Conservation (phyloP, 2,113 vertebrate genomes). For the Donacobius atricapilla region DNA sequence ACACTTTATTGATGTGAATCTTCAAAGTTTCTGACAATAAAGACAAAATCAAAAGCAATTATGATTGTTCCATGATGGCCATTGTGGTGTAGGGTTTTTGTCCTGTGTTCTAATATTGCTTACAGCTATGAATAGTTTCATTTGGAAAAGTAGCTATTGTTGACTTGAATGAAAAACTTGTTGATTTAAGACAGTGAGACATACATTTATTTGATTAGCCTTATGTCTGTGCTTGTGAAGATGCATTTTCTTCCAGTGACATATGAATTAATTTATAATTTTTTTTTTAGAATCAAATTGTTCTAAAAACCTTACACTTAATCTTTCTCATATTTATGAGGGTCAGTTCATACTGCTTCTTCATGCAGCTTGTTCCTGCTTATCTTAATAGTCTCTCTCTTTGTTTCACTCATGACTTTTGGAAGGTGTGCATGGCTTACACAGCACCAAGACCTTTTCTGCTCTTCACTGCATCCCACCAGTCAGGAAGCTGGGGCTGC, state of each 20-base stretch:
- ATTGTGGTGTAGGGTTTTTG: neutral
- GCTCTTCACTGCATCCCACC: neutral
- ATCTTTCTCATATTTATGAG: neutral
- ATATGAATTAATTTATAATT: neutral
- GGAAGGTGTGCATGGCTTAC: fast-evolving
- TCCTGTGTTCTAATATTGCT: neutral
- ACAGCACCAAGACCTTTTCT: neutral
- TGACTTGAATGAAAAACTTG: neutral
- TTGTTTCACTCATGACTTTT: neutral
- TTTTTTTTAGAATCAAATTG: neutral
- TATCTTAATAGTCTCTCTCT: neutral
- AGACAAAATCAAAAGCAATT: neutral
- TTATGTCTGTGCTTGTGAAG: neutral
- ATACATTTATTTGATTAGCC: neutral
- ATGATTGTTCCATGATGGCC: neutral
- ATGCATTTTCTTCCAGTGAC: neutral
- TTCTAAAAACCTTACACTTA: neutral
- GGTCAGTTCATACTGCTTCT: neutral
- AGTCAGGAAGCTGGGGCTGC: neutral
- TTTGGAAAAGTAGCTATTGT: neutral
- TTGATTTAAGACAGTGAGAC: neutral
- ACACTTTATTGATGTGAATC: neutral
- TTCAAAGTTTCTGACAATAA: neutral
- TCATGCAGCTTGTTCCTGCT: neutral
- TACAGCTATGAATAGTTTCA: neutral